phyloP scores from a whole-genome alignment of 2,888 invertebrate species.

The Cancer borealis region DNA sequence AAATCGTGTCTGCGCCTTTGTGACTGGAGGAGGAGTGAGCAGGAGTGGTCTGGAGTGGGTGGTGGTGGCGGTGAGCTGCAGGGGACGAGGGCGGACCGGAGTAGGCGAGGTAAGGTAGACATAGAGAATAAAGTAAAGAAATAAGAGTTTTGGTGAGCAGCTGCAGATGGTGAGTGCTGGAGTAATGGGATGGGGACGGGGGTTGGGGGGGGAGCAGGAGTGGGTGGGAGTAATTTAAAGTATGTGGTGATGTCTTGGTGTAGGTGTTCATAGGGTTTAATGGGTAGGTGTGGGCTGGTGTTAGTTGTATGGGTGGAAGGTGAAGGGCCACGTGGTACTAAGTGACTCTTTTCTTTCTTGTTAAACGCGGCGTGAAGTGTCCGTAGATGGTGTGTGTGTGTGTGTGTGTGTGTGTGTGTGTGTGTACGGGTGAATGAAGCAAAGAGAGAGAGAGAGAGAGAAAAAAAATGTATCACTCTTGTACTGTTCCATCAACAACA shows the following conservation, averaged over 20 bases:
- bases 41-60: neutral
- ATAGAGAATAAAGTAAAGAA: neutral
- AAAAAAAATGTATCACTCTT: neutral
- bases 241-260: neutral
- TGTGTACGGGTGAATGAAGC: neutral
- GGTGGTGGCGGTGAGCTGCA: neutral
- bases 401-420: slow-evolving; percentile 1
- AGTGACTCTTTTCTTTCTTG: too few species aligned
- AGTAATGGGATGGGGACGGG: neutral
- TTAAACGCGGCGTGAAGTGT: neutral
- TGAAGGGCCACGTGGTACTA: neutral
- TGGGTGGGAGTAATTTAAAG: neutral
- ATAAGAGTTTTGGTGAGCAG: neutral
- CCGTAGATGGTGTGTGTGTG: neutral
- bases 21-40: neutral
- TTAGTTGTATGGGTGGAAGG: too few species aligned
- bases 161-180: too few species aligned
- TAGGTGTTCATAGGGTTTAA: neutral
- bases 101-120: neutral
- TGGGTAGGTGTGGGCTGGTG: too few species aligned
- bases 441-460: neutral
- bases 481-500: neutral
- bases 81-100: too few species aligned
- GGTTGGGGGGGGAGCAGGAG: neutral
- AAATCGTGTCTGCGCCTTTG: neutral